A percentile compares a stretch with the other conserved stretches of the same genome.
Evolutionary conservation across 2,113 vertebrate genomes (phyloP).

Genomic region (Oncorhynchus keta): DNA sequence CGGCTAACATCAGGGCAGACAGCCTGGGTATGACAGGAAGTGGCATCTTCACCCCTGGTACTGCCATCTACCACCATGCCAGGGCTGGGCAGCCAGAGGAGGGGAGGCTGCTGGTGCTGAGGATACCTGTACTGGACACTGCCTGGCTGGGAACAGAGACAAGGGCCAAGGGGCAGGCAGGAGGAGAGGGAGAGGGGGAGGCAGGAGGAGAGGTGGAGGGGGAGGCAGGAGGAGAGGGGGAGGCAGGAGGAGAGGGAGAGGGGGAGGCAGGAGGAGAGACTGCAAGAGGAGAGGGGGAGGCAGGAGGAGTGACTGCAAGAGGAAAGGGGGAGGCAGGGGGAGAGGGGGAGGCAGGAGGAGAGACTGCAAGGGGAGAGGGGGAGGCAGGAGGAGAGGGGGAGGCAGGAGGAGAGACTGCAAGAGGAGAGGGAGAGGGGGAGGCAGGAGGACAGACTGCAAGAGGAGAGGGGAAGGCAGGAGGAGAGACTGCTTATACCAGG

Average conservation of each 20-base stretch:
- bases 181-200: conserved; percentile 1
- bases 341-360: too few species aligned
- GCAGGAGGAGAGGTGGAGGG: too few species aligned
- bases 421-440: too few species aligned
- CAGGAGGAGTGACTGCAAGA: too few species aligned
- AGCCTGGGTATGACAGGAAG: conserved; percentile 87
- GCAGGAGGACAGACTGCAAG: not conserved
- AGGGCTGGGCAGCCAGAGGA: conserved; percentile 65
- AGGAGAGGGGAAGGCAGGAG: too few species aligned
- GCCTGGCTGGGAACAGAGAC: not conserved
- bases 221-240: not conserved
- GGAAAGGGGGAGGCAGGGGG: too few species aligned
- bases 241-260: not conserved
- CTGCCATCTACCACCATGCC: conserved; percentile 79
- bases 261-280: too few species aligned
- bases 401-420: too few species aligned
- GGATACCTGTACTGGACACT: conserved; percentile 70
- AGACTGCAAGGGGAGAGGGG: too few species aligned
- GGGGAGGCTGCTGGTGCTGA: conserved; percentile 80
- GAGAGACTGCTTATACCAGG: too few species aligned
- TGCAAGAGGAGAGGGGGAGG: not conserved
- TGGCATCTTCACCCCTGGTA: conserved; percentile 85
- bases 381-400: too few species aligned
- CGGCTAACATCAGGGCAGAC: conserved; percentile 83
- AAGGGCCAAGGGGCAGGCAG: not conserved